Evolutionary conservation across 2,888 invertebrate genomes (phyloP).

Genomic region (Trissoscelio sp.): DNA sequence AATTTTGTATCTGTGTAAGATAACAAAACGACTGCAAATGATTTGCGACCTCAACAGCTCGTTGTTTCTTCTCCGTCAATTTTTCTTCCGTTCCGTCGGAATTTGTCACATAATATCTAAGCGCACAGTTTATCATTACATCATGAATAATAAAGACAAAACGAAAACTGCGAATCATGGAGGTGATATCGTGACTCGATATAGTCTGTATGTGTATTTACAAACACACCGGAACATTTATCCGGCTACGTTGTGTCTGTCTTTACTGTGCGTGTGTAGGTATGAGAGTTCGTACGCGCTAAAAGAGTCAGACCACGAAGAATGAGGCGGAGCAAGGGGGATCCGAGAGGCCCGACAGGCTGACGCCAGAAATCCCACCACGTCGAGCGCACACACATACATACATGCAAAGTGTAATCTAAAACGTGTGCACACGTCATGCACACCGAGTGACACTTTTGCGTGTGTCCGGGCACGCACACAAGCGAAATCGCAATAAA

Average conservation of each 20-base stretch:
- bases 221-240: conserved; percentile 21
- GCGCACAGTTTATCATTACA: conserved; percentile 56
- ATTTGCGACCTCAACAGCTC: no score
- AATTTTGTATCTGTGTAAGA: no score
- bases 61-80: neutral
- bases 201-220: conserved; percentile 19
- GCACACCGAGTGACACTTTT: conserved; percentile 29
- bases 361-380: conserved; percentile 80
- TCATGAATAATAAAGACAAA: conserved; percentile 59
- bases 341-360: conserved; percentile 79
- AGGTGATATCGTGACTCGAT: conserved; percentile 53
- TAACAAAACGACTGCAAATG: no score
- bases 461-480: conserved; percentile 27
- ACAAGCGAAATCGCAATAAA: conserved; percentile 41
- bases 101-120: conserved; percentile 35
- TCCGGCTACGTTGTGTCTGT: conserved; percentile 47
- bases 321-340: conserved; percentile 65
- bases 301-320: conserved; percentile 59
- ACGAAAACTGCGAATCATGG: conserved; percentile 57
- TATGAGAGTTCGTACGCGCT: conserved; percentile 54
- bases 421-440: conserved; percentile 8
- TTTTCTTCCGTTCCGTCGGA: neutral
- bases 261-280: conserved; percentile 26
- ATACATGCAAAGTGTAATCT: neutral
- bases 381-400: conserved; percentile 54